Percentiles rank a stretch among this genome's conserved stretches.
Conservation (phyloP, 2,113 vertebrate genomes). For the Psilopogon haemacephalus region DNA sequence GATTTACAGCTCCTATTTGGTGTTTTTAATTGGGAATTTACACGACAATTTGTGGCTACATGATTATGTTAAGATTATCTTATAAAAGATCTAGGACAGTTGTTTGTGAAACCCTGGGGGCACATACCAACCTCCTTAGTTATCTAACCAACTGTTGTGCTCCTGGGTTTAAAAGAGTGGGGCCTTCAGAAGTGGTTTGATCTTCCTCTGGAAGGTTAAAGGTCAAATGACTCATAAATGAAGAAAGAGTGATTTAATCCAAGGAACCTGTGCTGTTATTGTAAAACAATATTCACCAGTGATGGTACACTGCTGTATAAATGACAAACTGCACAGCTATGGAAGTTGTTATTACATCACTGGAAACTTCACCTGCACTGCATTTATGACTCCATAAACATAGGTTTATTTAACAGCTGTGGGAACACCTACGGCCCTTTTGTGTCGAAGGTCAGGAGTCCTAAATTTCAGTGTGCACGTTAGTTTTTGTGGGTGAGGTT, state of each 20-base stretch:
- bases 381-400: conserved; percentile 73
- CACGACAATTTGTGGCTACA: conserved; percentile 66
- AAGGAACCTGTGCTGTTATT: conserved; percentile 79
- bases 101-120: conserved; percentile 74
- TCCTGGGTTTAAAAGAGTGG: conserved; percentile 76
- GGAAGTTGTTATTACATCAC: conserved; percentile 76
- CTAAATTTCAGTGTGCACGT: conserved; percentile 57
- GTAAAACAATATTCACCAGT: conserved; percentile 78
- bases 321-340: conserved; percentile 71
- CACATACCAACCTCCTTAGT: conserved; percentile 77
- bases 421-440: conserved; percentile 67
- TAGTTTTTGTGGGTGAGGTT: conserved; percentile 17
- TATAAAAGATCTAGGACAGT: conserved; percentile 70
- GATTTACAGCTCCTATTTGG: conserved; percentile 64
- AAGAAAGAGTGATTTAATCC: conserved; percentile 82
- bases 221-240: conserved; percentile 81
- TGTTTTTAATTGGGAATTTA: conserved; percentile 72
- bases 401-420: conserved; percentile 72
- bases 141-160: conserved; percentile 75
- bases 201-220: conserved; percentile 80
- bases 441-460: conserved; percentile 60
- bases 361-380: conserved; percentile 69
- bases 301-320: conserved; percentile 77
- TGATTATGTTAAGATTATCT: conserved; percentile 74
- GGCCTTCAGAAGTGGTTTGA: conserved; percentile 81